Evolutionary conservation across 2,888 invertebrate species (phyloP), one percentile per base, ranked within the genome.

Genomic region (Hirtodrosophila trivittata): DNA sequence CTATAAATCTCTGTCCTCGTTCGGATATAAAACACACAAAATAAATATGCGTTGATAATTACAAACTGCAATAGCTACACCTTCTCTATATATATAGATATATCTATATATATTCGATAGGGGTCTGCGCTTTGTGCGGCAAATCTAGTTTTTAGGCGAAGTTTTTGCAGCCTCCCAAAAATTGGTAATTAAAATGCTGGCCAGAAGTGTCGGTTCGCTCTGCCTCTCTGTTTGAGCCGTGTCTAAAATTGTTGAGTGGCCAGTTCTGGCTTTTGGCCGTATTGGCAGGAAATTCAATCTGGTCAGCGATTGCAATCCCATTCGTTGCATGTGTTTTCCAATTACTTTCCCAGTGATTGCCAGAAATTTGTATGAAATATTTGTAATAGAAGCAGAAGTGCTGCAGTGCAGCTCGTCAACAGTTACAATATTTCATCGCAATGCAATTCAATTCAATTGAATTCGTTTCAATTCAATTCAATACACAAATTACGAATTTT

Each of bases 181-280:
- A 64, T 78, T 77, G 80, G 83, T 77, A 83, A 77, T 77, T 77
- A 77, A 77, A 82, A 83, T 66, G 68, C 60, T 68, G 66, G 77
- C 75, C 77, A 62, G 81, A 76, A 77, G 74, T 66, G 64, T 70
- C 54, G 84, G 75, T 58, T 58, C n/a, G 70, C 46, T 50, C 50
- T 66, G 30, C 56, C 51, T 32, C 45, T 30, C 58, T 39, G 33
- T 38, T 41, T 14, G 18, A n/a, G 18, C n/a, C 54, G 52, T 74
- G 66, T 70, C 30, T 7, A 47, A 70, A 55, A 70, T 74, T 77
- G 70, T 70, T 47, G 54, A 59, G 51, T 75, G 57, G 14, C 47
- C 58, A 65, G 33, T 39, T 50, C 33, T 60, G 30, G 6, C 28
- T 46, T n/a, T 46, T 46, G 32, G 43, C 21, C 50, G 25, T 21